Evolutionary conservation across 2,797 vertebrate species (phyloP).

Genomic region (Ciconia nigra): DNA sequence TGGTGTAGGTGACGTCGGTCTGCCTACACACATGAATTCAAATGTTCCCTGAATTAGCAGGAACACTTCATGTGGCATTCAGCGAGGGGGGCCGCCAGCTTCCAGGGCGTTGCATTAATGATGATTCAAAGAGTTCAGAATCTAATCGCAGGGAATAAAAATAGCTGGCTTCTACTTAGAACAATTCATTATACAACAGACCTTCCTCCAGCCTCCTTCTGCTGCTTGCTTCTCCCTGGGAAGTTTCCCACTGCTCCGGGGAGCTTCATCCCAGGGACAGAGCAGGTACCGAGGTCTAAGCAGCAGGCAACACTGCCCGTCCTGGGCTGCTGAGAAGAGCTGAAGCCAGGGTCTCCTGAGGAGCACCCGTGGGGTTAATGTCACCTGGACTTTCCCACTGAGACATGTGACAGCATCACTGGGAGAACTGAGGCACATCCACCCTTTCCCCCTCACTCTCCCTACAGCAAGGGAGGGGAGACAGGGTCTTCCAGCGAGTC

Average conservation of each 20-base stretch:
- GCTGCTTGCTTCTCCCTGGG: neutral
- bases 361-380: neutral
- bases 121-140: slow-evolving; percentile 68
- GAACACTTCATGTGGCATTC: slow-evolving; percentile 30
- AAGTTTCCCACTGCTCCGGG: neutral
- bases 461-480: rapidly evolving
- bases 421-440: neutral
- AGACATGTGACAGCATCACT: neutral
- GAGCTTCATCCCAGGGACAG: neutral
- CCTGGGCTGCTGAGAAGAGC: neutral
- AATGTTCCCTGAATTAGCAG: slow-evolving; percentile 52
- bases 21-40: slow-evolving; percentile 54
- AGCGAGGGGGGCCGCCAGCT: neutral
- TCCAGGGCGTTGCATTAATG: slow-evolving; percentile 47
- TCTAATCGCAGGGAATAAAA: slow-evolving; percentile 55
- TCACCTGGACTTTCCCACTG: neutral
- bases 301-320: neutral
- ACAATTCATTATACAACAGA: slow-evolving; percentile 53
- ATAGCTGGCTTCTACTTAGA: slow-evolving; percentile 44
- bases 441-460: neutral
- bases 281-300: rapidly evolving
- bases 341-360: neutral
- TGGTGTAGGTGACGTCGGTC: slow-evolving; percentile 39
- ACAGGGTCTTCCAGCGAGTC: neutral
- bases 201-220: neutral